phyloP scores from a whole-genome alignment of 2,113 vertebrate genomes.

The Scopus umbretta region DNA sequence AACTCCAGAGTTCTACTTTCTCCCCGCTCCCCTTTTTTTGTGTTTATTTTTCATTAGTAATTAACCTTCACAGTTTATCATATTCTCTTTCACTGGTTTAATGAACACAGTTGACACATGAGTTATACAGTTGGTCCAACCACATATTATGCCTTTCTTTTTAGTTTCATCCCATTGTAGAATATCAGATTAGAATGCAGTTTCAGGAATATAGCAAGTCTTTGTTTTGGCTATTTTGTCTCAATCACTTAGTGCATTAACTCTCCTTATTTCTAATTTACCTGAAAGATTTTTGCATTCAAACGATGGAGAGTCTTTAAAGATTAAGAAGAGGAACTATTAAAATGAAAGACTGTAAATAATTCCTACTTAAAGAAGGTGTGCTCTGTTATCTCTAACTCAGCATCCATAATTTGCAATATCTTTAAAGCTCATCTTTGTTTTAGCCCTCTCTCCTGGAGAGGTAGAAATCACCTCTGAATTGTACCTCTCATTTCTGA shows the following conservation, averaged over 20 bases:
- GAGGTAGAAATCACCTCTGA: background rate
- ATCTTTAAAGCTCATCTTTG: background rate
- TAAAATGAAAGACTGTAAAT: background rate
- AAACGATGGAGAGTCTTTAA: background rate
- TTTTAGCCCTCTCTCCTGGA: background rate
- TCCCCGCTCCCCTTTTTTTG: background rate
- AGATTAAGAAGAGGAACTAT: background rate
- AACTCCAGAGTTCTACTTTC: background rate
- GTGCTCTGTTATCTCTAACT: background rate
- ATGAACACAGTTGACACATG: background rate
- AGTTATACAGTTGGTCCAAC: background rate
- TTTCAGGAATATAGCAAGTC: background rate
- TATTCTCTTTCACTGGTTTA: background rate
- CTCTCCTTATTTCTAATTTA: background rate
- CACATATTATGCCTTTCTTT: background rate
- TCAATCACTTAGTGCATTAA: background rate
- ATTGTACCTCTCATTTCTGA: background rate
- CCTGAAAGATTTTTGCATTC: background rate
- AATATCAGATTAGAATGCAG: background rate
- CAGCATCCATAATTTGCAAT: background rate
- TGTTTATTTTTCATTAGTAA: background rate
- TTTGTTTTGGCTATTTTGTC: background rate
- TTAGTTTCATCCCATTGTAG: background rate
- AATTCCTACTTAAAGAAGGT: background rate
- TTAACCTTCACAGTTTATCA: background rate